A percentile compares a stretch with the other conserved stretches of the same genome.
phyloP scores from a whole-genome alignment of 2,888 invertebrate genomes.

The Thecophora atra region DNA sequence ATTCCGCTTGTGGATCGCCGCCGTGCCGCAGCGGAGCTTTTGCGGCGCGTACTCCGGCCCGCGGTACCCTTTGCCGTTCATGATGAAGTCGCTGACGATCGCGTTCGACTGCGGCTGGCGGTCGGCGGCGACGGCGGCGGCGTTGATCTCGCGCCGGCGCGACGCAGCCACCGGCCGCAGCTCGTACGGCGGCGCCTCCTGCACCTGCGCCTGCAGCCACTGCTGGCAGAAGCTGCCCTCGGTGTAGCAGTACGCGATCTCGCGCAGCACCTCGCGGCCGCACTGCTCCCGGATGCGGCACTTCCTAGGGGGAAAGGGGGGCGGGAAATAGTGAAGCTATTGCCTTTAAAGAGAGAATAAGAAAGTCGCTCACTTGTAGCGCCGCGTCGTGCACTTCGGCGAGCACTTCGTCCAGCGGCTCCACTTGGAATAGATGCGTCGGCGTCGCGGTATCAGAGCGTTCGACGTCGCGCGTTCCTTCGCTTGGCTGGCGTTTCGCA shows the following conservation, averaged over 20 bases:
- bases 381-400: constrained; percentile 79
- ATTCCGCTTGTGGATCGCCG: constrained; percentile 55
- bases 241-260: constrained; percentile 86
- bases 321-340: neutral
- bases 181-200: constrained; percentile 59
- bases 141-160: constrained; percentile 53
- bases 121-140: constrained; percentile 48
- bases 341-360: neutral
- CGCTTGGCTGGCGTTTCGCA: constrained; percentile 45
- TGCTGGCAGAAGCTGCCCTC: constrained; percentile 84
- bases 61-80: constrained; percentile 62
- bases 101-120: constrained; percentile 53
- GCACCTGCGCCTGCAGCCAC: constrained; percentile 69
- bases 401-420: constrained; percentile 85
- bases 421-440: constrained; percentile 78
- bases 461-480: constrained; percentile 62
- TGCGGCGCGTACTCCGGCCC: constrained; percentile 64
- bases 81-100: constrained; percentile 58
- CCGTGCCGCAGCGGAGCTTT: constrained; percentile 65
- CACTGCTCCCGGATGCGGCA: constrained; percentile 81
- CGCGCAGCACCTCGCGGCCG: constrained; percentile 78
- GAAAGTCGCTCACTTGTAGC: constrained; percentile 71
- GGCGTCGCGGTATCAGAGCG: constrained; percentile 52
- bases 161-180: constrained; percentile 53
- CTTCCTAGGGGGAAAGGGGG: constrained; percentile 67